Conservation (phyloP, 2,113 vertebrate genomes). For the Corythaixoides concolor region DNA sequence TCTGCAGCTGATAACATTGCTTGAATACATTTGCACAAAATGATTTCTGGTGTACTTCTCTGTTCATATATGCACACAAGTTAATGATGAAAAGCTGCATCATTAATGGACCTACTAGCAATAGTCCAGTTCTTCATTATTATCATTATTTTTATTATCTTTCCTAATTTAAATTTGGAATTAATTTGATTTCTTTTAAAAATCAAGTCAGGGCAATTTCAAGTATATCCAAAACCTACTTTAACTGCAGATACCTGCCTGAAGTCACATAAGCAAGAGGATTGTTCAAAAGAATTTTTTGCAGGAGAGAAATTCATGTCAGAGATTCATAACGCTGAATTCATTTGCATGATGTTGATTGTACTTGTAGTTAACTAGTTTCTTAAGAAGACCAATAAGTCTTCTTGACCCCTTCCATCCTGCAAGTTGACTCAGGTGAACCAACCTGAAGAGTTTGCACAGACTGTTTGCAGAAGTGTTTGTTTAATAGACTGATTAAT, state of each 20-base stretch:
- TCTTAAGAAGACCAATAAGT: neutral
- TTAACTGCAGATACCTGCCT: neutral
- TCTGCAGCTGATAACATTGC: constrained; percentile 4
- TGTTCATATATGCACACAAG: neutral
- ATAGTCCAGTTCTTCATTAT: neutral
- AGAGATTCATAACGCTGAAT: neutral
- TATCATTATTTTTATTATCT: neutral
- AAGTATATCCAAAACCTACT: neutral
- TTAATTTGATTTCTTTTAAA: neutral
- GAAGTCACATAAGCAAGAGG: neutral
- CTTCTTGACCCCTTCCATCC: neutral
- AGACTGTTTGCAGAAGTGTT: constrained; percentile 17
- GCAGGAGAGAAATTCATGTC: neutral
- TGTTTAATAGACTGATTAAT: constrained; percentile 18
- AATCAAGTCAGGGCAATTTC: neutral
- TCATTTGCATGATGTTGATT: neutral
- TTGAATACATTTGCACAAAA: constrained; percentile 17
- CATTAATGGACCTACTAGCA: neutral
- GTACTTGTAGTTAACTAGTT: neutral
- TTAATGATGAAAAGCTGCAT: neutral
- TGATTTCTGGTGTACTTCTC: neutral
- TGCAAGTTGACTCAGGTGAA: neutral
- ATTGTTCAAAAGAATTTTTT: neutral
- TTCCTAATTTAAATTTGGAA: neutral
- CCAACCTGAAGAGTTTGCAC: neutral